Evolutionary conservation across 1,140 invertebrate species (phyloP).

Genomic region (Zaprionus capensis): DNA sequence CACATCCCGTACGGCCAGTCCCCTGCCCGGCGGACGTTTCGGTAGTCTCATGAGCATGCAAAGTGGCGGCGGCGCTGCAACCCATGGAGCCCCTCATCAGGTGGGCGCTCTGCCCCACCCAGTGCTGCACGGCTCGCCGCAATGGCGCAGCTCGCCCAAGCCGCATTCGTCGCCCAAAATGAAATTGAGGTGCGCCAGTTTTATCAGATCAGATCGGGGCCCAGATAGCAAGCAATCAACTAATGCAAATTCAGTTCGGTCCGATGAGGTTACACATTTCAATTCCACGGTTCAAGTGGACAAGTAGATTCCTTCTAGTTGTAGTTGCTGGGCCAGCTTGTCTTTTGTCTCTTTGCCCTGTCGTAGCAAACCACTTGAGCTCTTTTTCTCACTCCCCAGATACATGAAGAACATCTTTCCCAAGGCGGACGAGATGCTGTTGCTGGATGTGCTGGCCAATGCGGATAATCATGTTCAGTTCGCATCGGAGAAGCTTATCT

Average conservation of each 20-base stretch:
- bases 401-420: slow-evolving; percentile 96
- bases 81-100: neutral
- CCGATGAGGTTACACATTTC: neutral
- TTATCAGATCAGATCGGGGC: neutral
- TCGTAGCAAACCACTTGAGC: neutral
- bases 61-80: slow-evolving; percentile 39
- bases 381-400: slow-evolving; percentile 84
- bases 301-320: neutral
- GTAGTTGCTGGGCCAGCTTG: slow-evolving; percentile 3
- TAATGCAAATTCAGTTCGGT: slow-evolving; percentile 5
- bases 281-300: neutral
- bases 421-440: slow-evolving; percentile 94
- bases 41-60: slow-evolving; percentile 84
- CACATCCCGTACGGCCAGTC: slow-evolving; percentile 85
- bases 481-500: slow-evolving; percentile 90
- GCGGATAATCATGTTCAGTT: slow-evolving; percentile 95
- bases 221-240: slow-evolving; percentile 25
- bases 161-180: slow-evolving; percentile 94
- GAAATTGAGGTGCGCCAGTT: slow-evolving; percentile 91
- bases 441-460: slow-evolving; percentile 92
- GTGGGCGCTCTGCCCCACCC: slow-evolving; percentile 42
- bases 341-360: neutral
- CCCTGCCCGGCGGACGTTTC: slow-evolving; percentile 85
- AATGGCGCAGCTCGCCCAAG: slow-evolving; percentile 85
- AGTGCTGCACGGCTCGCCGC: slow-evolving; percentile 85